A percentile compares a stretch with the other conserved stretches of the same genome.
These are phyloP conservation scores for Oligia fasciuncula DNA, from an alignment of 2,888 invertebrate species.

Conservation along the genomic window DNA sequence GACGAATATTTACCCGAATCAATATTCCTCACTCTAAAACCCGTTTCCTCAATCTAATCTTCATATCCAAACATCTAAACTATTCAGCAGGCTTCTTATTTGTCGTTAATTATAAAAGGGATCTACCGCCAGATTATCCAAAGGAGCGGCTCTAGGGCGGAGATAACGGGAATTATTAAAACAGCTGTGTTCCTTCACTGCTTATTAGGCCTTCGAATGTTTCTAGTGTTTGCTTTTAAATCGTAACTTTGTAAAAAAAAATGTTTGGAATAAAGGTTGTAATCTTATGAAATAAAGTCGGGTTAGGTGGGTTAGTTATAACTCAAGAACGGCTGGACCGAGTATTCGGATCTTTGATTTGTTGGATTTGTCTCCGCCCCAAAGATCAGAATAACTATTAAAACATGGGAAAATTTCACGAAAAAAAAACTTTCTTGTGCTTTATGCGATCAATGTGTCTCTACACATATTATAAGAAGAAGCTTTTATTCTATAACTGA, in stretches of 20 bases:
- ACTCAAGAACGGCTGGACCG: too few species aligned
- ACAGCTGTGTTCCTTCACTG: slow-evolving; percentile 65
- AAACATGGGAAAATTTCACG: too few species aligned
- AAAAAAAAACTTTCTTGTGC: background rate
- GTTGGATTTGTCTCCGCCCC: too few species aligned
- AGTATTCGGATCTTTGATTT: too few species aligned
- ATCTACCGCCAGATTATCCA: slow-evolving; percentile 63
- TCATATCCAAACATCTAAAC: slow-evolving; percentile 62
- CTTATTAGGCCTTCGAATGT: slow-evolving; percentile 53
- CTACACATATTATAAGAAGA: background rate
- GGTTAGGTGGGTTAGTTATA: too few species aligned
- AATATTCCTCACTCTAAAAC: slow-evolving; percentile 23
- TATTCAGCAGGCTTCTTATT: slow-evolving; percentile 66
- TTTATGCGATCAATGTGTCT: background rate
- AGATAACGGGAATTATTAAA: slow-evolving; percentile 69
- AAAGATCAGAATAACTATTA: too few species aligned
- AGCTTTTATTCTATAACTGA: background rate
- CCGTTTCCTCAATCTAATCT: slow-evolving; percentile 58
- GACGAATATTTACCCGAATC: background rate
- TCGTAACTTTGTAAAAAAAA: slow-evolving; percentile 40
- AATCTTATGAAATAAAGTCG: background rate
- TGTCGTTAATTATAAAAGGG: slow-evolving; percentile 68
- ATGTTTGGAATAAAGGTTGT: slow-evolving; percentile 28
- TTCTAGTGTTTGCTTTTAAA: slow-evolving; percentile 44
- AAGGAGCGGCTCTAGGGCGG: slow-evolving; percentile 55